A percentile compares a stretch with the other conserved stretches of the same genome.
Evolutionary conservation across 2,113 vertebrate species (phyloP).

Genomic region (Orycteropus afer): DNA sequence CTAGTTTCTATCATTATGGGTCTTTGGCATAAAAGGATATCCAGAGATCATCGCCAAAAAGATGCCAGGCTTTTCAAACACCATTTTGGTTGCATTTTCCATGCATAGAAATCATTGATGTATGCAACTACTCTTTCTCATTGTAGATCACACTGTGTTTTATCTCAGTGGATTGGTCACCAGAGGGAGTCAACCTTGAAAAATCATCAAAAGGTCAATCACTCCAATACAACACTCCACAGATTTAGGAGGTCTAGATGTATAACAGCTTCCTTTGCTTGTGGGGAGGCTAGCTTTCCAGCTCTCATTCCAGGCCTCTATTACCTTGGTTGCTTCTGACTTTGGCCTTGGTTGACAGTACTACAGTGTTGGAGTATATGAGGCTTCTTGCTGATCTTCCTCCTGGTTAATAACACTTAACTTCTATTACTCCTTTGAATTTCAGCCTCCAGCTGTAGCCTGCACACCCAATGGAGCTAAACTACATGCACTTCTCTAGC

Average conservation of each 20-base stretch:
- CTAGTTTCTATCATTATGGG: background rate
- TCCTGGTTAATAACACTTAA: slow-evolving; percentile 21
- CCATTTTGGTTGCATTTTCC: background rate
- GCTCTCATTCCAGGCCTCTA: background rate
- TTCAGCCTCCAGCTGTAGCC: slow-evolving; percentile 38
- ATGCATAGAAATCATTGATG: slow-evolving; percentile 16
- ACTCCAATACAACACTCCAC: background rate
- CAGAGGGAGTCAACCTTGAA: slow-evolving; percentile 9
- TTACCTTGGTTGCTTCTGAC: background rate
- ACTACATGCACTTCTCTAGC: slow-evolving; percentile 28
- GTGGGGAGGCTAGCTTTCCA: slow-evolving; percentile 15
- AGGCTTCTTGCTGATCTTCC: slow-evolving; percentile 28
- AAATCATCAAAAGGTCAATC: slow-evolving; percentile 51
- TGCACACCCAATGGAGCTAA: background rate
- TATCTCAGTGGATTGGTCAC: background rate
- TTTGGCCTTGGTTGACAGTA: background rate
- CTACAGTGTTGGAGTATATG: background rate
- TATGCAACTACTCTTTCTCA: background rate
- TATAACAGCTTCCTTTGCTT: background rate
- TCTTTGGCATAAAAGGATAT: background rate
- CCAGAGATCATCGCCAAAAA: background rate
- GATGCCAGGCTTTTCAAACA: background rate
- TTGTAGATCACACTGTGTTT: background rate
- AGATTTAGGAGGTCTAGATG: background rate
- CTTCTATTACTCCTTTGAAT: slow-evolving; percentile 57